These are phyloP conservation scores for Drosophila mimetica DNA, from an alignment of 2,888 invertebrate species.

Conservation along the genomic window DNA sequence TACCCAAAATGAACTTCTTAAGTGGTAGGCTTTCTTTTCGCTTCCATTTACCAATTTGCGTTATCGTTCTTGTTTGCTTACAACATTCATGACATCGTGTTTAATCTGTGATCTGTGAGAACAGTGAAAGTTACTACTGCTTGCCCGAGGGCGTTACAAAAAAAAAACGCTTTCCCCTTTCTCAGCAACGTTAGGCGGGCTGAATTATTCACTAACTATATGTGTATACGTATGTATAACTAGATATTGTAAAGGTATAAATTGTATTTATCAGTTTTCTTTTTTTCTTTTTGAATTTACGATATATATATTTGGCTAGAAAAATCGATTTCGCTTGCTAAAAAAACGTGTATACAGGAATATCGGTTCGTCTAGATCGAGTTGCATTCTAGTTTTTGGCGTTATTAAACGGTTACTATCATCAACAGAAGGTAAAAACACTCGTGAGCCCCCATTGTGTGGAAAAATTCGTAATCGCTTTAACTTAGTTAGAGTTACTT, in stretches of 20 bases:
- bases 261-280: conserved; percentile 38
- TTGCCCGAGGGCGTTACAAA: conserved; percentile 7
- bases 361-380: conserved; percentile 65
- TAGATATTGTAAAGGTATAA: conserved; percentile 65
- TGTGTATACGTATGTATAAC: conserved; percentile 44
- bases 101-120: conserved; percentile 17
- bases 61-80: conserved; percentile 46
- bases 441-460: conserved; percentile 58
- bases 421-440: conserved; percentile 36
- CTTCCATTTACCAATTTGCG: conserved; percentile 3
- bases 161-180: conserved; percentile 17
- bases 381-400: conserved; percentile 33
- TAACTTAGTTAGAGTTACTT: conserved; percentile 62
- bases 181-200: conserved; percentile 63
- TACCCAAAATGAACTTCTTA: conserved; percentile 73
- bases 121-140: conserved; percentile 7
- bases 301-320: conserved; percentile 71
- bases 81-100: conserved; percentile 53
- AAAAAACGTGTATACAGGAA: conserved; percentile 70
- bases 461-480: conserved; percentile 66
- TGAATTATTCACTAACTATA: conserved; percentile 72
- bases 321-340: conserved; percentile 55
- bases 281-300: conserved; percentile 37
- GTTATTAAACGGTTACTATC: conserved; percentile 30
- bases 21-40: conserved; percentile 33